phyloP scores from a whole-genome alignment of 2,113 vertebrate genomes.

The Xerus inauris region DNA sequence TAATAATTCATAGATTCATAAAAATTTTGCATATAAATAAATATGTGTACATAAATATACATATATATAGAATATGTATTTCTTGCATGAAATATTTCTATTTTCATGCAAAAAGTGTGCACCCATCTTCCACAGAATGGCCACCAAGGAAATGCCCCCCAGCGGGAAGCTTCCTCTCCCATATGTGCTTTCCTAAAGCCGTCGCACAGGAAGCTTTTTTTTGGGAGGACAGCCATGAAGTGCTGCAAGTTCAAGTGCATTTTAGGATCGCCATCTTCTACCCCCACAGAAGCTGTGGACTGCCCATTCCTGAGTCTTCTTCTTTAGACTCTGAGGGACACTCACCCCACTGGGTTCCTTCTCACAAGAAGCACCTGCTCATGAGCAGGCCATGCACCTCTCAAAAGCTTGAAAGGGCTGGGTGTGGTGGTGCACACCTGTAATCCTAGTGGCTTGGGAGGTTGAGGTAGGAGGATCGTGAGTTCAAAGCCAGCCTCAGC shows the following conservation, averaged over 20 bases:
- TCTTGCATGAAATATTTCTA: neutral
- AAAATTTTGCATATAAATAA: neutral
- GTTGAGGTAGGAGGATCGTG: too few relatives aligned
- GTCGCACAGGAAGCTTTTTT: neutral
- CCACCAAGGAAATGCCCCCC: neutral
- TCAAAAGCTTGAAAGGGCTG: neutral
- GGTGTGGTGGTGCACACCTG: too few relatives aligned
- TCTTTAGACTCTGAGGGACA: neutral
- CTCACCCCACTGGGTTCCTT: neutral
- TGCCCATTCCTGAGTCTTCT: fast-evolving
- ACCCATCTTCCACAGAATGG: neutral
- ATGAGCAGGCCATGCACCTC: neutral
- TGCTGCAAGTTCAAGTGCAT: fast-evolving
- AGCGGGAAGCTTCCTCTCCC: neutral
- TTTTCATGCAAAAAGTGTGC: neutral
- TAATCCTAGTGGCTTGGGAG: too few relatives aligned
- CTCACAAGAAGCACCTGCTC: neutral
- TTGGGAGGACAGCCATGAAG: neutral
- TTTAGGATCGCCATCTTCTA: neutral
- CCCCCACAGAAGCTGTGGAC: neutral
- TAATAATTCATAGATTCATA: neutral
- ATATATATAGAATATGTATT: too few relatives aligned
- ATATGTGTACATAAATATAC: neutral
- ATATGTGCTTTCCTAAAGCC: neutral
- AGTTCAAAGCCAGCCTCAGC: too few relatives aligned